A percentile compares a stretch with the other conserved stretches of the same genome.
phyloP scores from a whole-genome alignment of 2,797 vertebrate genomes.

The Takifugu rubripes region DNA sequence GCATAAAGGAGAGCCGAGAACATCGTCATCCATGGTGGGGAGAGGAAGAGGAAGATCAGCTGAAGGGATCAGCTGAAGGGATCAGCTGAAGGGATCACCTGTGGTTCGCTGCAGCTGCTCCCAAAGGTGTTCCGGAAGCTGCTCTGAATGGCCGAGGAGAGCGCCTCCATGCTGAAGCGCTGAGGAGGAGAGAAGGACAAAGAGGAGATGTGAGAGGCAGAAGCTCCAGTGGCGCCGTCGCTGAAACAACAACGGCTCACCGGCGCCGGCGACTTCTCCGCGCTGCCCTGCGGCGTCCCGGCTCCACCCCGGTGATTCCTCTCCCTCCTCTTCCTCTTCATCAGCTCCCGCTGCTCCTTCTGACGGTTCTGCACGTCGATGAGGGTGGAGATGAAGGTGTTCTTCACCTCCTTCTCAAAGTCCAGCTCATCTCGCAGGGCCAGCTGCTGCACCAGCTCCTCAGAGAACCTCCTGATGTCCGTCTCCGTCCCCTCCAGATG shows the following conservation, averaged over 20 bases:
- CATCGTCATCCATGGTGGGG: neutral
- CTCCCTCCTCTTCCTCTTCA: slow-evolving; percentile 92
- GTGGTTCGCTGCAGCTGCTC: slow-evolving; percentile 88
- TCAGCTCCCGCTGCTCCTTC: slow-evolving; percentile 88
- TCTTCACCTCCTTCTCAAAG: slow-evolving; percentile 98
- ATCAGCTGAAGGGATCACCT: slow-evolving; percentile 79
- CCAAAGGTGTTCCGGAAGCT: slow-evolving; percentile 97
- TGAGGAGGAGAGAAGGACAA: slow-evolving; percentile 71
- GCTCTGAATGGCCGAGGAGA: slow-evolving; percentile 97
- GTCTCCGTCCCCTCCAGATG: slow-evolving; percentile 85
- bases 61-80: neutral
- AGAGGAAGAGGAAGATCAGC: slow-evolving; percentile 10
- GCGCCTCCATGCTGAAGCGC: slow-evolving; percentile 98
- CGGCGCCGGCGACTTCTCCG: slow-evolving; percentile 72
- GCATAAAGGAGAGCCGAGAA: neutral
- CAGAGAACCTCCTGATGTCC: slow-evolving; percentile 85
- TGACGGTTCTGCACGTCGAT: slow-evolving; percentile 95
- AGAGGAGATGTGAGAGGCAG: slow-evolving; percentile 50
- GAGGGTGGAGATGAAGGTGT: slow-evolving; percentile 96
- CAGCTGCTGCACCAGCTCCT: slow-evolving; percentile 91
- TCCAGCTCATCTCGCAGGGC: slow-evolving; percentile 95
- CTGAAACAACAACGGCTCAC: slow-evolving; percentile 57
- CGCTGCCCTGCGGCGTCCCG: slow-evolving; percentile 57
- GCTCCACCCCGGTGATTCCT: slow-evolving; percentile 83
- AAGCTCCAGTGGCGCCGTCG: neutral